Evolutionary conservation across 2,888 invertebrate species (phyloP).

Genomic region (Leptopilina myrica): DNA sequence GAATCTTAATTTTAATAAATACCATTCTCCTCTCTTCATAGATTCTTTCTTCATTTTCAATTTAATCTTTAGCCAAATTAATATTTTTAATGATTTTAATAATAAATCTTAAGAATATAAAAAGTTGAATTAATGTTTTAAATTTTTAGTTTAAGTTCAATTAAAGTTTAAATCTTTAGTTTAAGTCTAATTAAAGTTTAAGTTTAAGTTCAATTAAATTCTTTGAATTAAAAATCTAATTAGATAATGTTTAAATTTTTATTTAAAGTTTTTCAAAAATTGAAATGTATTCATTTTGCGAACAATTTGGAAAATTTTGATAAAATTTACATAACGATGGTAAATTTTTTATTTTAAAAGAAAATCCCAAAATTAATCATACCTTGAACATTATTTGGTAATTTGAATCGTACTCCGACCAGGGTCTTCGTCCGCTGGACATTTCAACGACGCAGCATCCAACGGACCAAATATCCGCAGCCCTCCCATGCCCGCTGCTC

Average conservation of each 20-base stretch:
- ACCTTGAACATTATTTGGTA: slow-evolving; percentile 93
- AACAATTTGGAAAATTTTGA: slow-evolving; percentile 17
- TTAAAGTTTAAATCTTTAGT: too few species aligned
- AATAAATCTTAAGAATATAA: too few species aligned
- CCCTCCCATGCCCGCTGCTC: slow-evolving; percentile 90
- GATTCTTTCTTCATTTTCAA: too few species aligned
- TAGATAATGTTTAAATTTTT: too few species aligned
- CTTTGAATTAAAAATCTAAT: too few species aligned
- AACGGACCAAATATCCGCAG: slow-evolving; percentile 97
- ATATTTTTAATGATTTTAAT: too few species aligned
- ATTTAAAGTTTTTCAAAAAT: background rate
- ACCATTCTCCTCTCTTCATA: too few species aligned
- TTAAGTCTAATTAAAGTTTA: too few species aligned
- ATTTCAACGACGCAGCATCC: slow-evolving; percentile 98
- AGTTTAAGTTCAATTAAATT: too few species aligned
- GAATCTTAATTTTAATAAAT: slow-evolving; percentile 52
- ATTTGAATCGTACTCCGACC: slow-evolving; percentile 94
- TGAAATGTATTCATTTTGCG: slow-evolving; percentile 1
- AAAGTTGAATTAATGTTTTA: too few species aligned
- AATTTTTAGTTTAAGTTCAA: too few species aligned
- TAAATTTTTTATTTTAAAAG: background rate
- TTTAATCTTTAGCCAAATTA: too few species aligned
- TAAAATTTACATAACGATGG: background rate
- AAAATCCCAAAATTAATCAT: slow-evolving; percentile 26
- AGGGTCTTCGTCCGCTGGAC: slow-evolving; percentile 95